Conservation (phyloP, 2,888 invertebrate genomes). For the Thereva unica region DNA sequence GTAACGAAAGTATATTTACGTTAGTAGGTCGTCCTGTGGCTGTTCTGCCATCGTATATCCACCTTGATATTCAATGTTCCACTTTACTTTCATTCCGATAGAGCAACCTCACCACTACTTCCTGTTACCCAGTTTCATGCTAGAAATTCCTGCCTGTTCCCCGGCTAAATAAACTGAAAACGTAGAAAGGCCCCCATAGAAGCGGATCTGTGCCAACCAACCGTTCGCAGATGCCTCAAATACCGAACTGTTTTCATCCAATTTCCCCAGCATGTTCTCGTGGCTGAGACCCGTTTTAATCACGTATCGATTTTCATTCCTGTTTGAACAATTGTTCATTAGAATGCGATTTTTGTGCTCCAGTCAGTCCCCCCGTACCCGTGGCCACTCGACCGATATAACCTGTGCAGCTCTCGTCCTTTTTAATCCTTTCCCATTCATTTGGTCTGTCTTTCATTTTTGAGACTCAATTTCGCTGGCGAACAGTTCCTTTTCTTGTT, state of each 20-base stretch:
- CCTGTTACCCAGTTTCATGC: too few relatives aligned
- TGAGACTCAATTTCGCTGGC: slow-evolving; percentile 28
- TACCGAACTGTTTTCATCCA: slow-evolving; percentile 11
- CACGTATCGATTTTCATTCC: slow-evolving; percentile 21
- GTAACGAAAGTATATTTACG: too few relatives aligned
- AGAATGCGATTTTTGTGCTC: slow-evolving; percentile 19
- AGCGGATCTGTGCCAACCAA: slow-evolving; percentile 1
- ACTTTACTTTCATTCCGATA: too few relatives aligned
- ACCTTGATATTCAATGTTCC: too few relatives aligned
- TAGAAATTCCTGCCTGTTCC: too few relatives aligned
- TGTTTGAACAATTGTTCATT: slow-evolving; percentile 22
- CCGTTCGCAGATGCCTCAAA: slow-evolving; percentile 2
- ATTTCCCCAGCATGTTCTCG: neutral
- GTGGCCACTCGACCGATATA: neutral
- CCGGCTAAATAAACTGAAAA: neutral
- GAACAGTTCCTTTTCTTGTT: neutral
- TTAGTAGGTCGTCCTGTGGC: too few relatives aligned
- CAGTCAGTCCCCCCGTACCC: neutral
- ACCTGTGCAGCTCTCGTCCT: neutral
- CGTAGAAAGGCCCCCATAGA: slow-evolving; percentile 1
- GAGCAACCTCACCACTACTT: too few relatives aligned
- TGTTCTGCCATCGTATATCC: too few relatives aligned
- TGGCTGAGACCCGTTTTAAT: slow-evolving; percentile 3
- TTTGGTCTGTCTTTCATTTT: slow-evolving; percentile 7
- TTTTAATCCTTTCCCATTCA: neutral